Conservation (phyloP, 2,797 vertebrate genomes). For the Allobates femoralis region DNA sequence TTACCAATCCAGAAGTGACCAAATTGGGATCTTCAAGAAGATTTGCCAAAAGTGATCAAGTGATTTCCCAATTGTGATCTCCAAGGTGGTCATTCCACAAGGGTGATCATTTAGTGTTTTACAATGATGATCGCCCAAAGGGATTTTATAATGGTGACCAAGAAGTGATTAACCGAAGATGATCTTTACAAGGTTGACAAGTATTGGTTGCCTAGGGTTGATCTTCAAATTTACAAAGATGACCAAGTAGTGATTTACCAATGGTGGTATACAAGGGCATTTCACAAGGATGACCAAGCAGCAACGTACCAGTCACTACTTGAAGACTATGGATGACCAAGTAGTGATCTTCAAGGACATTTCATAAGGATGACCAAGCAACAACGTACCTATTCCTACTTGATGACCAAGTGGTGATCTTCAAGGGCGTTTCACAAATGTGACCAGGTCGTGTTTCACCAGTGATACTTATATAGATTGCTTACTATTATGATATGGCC, state of each 20-base stretch:
- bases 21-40: not conserved
- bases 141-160: not conserved
- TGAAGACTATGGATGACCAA: not conserved
- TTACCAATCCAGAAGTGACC: not conserved
- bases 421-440: too few species aligned
- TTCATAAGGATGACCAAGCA: too few species aligned
- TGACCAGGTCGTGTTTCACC: too few species aligned
- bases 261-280: not conserved
- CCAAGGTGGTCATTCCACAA: not conserved
- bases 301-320: not conserved
- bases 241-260: not conserved
- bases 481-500: too few species aligned
- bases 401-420: too few species aligned
- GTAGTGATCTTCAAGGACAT: not conserved
- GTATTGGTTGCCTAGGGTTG: too few species aligned
- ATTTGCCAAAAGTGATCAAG: not conserved
- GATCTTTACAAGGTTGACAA: too few species aligned
- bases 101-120: too few species aligned
- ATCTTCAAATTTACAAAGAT: not conserved
- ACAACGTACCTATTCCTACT: too few species aligned
- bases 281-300: not conserved
- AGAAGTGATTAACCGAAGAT: not conserved
- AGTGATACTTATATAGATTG: too few species aligned
- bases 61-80: not conserved
- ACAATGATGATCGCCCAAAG: not conserved